Conservation (phyloP, 1,140 invertebrate genomes). For the Venturia canescens region DNA sequence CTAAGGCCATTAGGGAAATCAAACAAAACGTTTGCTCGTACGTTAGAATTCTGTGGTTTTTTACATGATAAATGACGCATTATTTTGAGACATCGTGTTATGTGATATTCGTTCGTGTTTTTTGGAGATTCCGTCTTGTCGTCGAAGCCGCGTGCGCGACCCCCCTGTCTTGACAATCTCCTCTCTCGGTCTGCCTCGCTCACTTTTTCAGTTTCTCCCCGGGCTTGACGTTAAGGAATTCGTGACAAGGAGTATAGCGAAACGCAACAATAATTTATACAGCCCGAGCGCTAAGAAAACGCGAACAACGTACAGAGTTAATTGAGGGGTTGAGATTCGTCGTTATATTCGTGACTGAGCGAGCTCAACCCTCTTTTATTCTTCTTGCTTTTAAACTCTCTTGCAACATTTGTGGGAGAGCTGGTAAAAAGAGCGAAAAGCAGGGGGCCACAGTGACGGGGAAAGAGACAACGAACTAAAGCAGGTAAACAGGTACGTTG, state of each 20-base stretch:
- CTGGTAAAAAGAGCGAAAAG: neutral
- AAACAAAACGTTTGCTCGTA: too few species aligned
- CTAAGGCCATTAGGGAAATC: too few species aligned
- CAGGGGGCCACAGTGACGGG: neutral
- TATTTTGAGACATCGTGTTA: slow-evolving; percentile 47
- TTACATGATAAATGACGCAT: neutral
- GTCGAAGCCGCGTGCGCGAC: slow-evolving; percentile 27
- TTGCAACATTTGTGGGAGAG: neutral
- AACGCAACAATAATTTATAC: slow-evolving; percentile 41
- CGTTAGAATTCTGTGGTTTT: neutral
- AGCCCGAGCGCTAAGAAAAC: slow-evolving; percentile 6
- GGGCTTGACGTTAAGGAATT: slow-evolving; percentile 22
- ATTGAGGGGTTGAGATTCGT: slow-evolving; percentile 47
- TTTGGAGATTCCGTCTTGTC: slow-evolving; percentile 20
- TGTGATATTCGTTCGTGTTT: slow-evolving; percentile 46
- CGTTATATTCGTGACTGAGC: slow-evolving; percentile 45
- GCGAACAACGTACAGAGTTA: slow-evolving; percentile 13
- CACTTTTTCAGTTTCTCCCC: neutral
- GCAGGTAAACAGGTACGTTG: slow-evolving; percentile 37
- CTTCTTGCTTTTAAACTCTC: neutral
- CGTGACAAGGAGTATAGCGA: neutral
- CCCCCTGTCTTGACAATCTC: slow-evolving; percentile 18
- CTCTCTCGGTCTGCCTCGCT: neutral
- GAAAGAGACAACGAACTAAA: neutral
- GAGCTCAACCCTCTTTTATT: slow-evolving; percentile 28